Evolutionary conservation across 2,888 invertebrate genomes (phyloP).

Genomic region (Hirtodrosophila alboralis): DNA sequence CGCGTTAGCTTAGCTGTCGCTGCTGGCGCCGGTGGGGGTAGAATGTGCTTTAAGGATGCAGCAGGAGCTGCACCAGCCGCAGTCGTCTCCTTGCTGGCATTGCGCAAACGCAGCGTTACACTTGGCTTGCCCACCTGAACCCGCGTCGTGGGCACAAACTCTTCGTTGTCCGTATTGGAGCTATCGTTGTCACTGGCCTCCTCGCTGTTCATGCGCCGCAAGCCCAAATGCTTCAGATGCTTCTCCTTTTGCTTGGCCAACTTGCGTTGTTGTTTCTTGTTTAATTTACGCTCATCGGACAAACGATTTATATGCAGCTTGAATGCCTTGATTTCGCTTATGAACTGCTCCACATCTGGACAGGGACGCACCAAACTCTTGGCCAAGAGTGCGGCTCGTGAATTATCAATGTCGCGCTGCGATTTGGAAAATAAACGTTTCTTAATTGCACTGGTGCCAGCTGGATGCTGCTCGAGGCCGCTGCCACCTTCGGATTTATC

Average conservation of each 20-base stretch:
- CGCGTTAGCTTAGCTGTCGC: neutral
- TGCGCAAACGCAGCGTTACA: conserved; percentile 82
- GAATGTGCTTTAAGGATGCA: neutral
- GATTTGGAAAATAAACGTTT: conserved; percentile 77
- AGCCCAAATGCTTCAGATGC: conserved; percentile 86
- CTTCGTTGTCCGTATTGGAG: conserved; percentile 83
- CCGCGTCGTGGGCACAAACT: conserved; percentile 82
- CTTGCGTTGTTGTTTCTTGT: conserved; percentile 83
- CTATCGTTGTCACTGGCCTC: conserved; percentile 80
- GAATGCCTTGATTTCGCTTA: conserved; percentile 81
- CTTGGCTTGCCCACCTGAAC: conserved; percentile 82
- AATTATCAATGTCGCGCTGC: conserved; percentile 64
- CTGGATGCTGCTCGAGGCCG: conserved; percentile 61
- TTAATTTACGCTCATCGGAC: conserved; percentile 83
- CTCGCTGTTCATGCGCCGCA: conserved; percentile 76
- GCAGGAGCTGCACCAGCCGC: conserved; percentile 2
- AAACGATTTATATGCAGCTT: conserved; percentile 82
- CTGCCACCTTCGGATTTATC: conserved; percentile 74
- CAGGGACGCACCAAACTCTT: conserved; percentile 66
- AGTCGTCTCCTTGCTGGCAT: conserved; percentile 39
- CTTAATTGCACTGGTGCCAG: conserved; percentile 73
- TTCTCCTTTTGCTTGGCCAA: conserved; percentile 86
- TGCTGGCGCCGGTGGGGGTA: conserved; percentile 12
- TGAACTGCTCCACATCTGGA: conserved; percentile 81
- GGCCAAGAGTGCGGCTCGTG: conserved; percentile 58